These are phyloP conservation scores for Masnerella sp. DNA, from an alignment of 2,888 invertebrate genomes.

Conservation along the genomic window DNA sequence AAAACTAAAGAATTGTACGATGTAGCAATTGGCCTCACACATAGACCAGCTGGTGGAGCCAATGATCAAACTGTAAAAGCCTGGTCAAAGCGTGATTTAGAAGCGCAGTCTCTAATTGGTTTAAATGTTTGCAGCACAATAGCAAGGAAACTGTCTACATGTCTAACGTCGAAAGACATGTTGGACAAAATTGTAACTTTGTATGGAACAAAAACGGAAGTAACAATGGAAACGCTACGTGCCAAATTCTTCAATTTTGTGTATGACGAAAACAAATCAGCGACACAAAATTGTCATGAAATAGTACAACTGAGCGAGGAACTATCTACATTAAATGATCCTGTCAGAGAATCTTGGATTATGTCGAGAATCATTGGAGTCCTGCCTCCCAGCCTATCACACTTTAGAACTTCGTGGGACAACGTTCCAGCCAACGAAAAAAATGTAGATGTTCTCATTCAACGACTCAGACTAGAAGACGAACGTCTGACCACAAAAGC, in stretches of 20 bases:
- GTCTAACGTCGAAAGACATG: not conserved
- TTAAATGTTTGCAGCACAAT: conserved; percentile 4
- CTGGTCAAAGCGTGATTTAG: conserved; percentile 8
- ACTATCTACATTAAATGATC: not conserved
- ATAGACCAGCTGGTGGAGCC: not conserved
- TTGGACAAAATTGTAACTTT: not conserved
- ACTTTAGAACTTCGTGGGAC: conserved; percentile 62
- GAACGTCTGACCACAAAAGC: conserved; percentile 46
- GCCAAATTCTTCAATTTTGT: not conserved
- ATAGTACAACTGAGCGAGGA: conserved; percentile 2
- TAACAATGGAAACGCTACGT: not conserved
- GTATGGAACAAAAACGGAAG: not conserved
- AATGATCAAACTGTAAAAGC: not conserved
- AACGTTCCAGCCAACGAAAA: conserved; percentile 43
- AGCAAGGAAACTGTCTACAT: conserved; percentile 3
- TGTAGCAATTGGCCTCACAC: not conserved
- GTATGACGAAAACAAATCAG: not conserved
- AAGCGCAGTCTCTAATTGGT: conserved; percentile 1
- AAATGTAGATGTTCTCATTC: conserved; percentile 23
- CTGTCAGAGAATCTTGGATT: not conserved
- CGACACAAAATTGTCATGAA: not conserved
- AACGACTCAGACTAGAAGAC: conserved; percentile 51
- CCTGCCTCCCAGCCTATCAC: conserved; percentile 61
- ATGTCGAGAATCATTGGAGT: not conserved
- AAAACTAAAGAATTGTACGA: conserved; percentile 10